Evolutionary conservation across 2,113 vertebrate genomes (phyloP).

Genomic region (Tachycineta bicolor): DNA sequence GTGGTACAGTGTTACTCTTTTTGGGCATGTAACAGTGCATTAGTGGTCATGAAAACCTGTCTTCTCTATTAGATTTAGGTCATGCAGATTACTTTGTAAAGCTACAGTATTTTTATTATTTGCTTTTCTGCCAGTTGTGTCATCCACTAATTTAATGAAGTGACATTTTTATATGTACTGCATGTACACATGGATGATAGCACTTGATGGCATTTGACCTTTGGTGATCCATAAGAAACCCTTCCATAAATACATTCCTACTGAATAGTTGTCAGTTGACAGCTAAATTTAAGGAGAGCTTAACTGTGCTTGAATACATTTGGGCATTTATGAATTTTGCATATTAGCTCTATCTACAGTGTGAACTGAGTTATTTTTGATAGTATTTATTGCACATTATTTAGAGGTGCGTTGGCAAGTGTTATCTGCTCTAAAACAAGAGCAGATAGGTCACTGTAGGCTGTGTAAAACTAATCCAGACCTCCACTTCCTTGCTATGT

Average conservation of each 20-base stretch:
- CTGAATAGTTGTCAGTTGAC: background rate
- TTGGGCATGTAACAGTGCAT: background rate
- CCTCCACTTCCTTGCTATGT: background rate
- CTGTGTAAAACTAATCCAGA: background rate
- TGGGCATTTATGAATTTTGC: background rate
- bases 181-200: background rate
- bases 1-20: background rate
- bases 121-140: background rate
- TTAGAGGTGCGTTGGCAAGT: background rate
- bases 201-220: conserved; percentile 26
- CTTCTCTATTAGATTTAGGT: background rate
- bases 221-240: conserved; percentile 29
- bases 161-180: conserved; percentile 20
- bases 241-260: conserved; percentile 55
- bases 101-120: background rate
- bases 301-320: background rate
- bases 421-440: background rate
- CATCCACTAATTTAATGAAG: background rate
- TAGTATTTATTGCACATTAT: background rate
- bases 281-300: background rate
- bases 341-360: background rate
- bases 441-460: background rate
- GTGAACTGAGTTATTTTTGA: background rate
- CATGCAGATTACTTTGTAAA: background rate
- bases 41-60: background rate